Evolutionary conservation across 1,140 invertebrate genomes (phyloP).

Genomic region (Eueides isabella): DNA sequence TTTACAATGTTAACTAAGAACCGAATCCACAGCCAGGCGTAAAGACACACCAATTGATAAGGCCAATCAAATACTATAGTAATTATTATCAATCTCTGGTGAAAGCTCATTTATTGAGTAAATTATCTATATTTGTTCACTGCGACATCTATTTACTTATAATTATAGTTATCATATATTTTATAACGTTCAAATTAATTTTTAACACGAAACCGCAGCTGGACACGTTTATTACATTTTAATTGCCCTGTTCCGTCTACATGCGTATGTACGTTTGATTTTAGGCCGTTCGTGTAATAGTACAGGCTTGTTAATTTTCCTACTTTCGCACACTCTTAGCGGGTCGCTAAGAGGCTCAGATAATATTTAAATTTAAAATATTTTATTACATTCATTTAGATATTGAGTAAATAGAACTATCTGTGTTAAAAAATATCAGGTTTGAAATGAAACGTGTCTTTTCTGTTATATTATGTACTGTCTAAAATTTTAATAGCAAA

Average conservation of each 20-base stretch:
- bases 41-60: too few relatives aligned
- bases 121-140: background rate
- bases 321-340: background rate
- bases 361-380: background rate
- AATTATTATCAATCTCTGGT: conserved; percentile 18
- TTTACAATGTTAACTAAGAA: background rate
- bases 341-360: background rate
- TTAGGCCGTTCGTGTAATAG: background rate
- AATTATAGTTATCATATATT: conserved; percentile 15
- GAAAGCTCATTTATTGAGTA: conserved; percentile 51
- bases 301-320: background rate
- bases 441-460: too few relatives aligned
- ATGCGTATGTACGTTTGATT: background rate
- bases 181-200: conserved; percentile 5
- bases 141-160: conserved; percentile 10
- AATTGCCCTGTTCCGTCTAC: background rate
- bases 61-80: too few relatives aligned
- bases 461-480: too few relatives aligned
- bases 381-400: too few relatives aligned
- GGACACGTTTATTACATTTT: conserved; percentile 7
- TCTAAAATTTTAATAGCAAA: too few relatives aligned
- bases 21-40: too few relatives aligned
- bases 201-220: background rate
- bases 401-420: background rate
- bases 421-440: background rate